Base-by-base conservation (phyloP, 2,113 vertebrate species). In the Rhinolophus ferrumequinum region DNA sequence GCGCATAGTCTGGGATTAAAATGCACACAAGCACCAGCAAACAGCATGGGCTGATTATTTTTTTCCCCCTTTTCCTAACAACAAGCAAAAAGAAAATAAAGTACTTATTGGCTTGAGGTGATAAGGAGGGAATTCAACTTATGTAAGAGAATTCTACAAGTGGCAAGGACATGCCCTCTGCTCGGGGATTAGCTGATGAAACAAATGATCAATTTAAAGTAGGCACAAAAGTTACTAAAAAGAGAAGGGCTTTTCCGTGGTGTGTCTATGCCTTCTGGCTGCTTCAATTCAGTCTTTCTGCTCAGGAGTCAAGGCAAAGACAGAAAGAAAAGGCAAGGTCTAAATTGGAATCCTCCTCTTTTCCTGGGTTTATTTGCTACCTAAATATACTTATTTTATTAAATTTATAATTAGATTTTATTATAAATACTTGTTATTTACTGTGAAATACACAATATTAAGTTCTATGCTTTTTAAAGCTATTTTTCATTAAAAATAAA, bases 1-100 rank as follows among this genome's bases (percentile, higher is more conserved):
- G 97, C 98, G 98, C 98, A 95, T 93, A 97, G 98, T 98, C 98
- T 99, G 99, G 98, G 98, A 99, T 99, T 98, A 97, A 98, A 99
- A 99, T 99, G 98, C 99, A 99, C 98, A 98, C 98, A 97, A 97
- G 98, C 98, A 98, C 92, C 93, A 97, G 98, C 98, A 97, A 98
- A 91, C 54, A 98, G 98, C 98, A 98, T 96, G 98, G 99, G 98
- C 98, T 98, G 97, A 98, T 98, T 98, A 97, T 96, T 86, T 33
- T 2, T 41, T 5, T 60, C 28, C 12, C 56, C 97, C 97, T 84
- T 98, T 98, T 93, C 88, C 54, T 86, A 88, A 93, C 84, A 97
- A 98, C 98, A 93, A 87, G 66, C 28, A 54, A 69, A 83, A 83
- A 86, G 58, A 99, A 99, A 99, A 99, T 97, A 98, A 98, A 94